Evolutionary conservation across 2,113 vertebrate genomes (phyloP).

Genomic region (Cygnus atratus): DNA sequence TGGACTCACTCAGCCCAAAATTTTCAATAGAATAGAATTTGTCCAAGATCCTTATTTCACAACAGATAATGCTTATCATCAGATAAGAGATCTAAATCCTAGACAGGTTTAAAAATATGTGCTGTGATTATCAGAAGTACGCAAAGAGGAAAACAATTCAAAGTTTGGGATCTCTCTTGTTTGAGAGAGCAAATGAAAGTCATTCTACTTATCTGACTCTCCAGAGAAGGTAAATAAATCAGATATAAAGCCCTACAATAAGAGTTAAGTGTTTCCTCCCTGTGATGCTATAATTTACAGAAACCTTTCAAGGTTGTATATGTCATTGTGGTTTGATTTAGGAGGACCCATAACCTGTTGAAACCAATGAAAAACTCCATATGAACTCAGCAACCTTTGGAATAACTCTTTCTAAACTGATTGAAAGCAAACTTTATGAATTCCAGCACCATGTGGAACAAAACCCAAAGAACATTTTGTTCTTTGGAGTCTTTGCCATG

Average conservation of each 20-base stretch:
- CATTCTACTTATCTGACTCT: neutral
- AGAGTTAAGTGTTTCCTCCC: neutral
- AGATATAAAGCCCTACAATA: neutral
- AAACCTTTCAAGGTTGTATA: neutral
- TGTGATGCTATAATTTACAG: neutral
- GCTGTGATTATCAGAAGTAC: neutral
- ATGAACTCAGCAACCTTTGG: neutral
- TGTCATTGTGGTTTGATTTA: neutral
- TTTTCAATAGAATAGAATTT: neutral
- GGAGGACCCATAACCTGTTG: neutral
- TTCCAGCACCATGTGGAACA: neutral
- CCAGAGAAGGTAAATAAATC: slow-evolving; percentile 23
- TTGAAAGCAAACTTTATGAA: neutral
- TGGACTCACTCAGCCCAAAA: neutral
- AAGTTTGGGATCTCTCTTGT: neutral
- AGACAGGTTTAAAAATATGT: neutral
- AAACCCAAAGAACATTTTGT: neutral
- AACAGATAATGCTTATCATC: neutral
- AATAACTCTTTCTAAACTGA: neutral
- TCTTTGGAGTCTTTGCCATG: neutral
- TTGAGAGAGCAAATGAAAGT: neutral
- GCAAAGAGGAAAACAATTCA: neutral
- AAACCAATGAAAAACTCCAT: neutral
- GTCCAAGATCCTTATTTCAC: neutral
- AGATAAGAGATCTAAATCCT: neutral